Conservation (phyloP, 2,888 invertebrate species). For the Merodon equestris region DNA sequence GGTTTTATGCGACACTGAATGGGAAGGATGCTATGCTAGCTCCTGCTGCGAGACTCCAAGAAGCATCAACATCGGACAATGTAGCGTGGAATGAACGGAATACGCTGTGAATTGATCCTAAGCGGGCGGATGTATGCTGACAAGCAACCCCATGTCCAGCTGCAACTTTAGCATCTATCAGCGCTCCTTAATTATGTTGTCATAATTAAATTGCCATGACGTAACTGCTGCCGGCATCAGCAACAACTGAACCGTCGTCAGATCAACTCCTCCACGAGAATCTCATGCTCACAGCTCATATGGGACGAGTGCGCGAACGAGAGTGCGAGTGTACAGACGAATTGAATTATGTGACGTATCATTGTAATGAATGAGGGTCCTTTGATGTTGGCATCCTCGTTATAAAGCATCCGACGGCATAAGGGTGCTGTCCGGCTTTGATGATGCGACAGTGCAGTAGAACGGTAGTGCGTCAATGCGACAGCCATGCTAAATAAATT, state of each 20-base stretch:
- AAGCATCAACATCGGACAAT: neutral
- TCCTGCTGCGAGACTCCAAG: neutral
- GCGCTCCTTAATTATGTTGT: constrained; percentile 64
- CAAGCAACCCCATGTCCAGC: constrained; percentile 43
- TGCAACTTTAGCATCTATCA: constrained; percentile 57
- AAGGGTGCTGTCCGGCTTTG: constrained; percentile 47
- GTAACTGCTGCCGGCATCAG: constrained; percentile 25
- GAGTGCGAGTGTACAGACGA: constrained; percentile 30
- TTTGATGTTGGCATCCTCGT: constrained; percentile 47
- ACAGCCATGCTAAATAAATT: constrained; percentile 60
- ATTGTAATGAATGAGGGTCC: constrained; percentile 56
- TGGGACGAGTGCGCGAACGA: no score
- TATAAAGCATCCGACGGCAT: neutral
- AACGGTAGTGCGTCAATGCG: no score
- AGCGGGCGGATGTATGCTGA: constrained; percentile 24
- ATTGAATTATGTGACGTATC: constrained; percentile 66
- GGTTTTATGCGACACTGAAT: constrained; percentile 51
- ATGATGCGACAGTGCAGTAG: constrained; percentile 59
- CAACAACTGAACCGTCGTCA: neutral
- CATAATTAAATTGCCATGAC: constrained; percentile 61
- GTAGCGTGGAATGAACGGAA: no score
- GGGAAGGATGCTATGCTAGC: constrained; percentile 1
- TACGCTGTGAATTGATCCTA: neutral
- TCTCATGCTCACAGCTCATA: no score
- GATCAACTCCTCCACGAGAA: constrained; percentile 29